Evolutionary conservation across 2,888 invertebrate species (phyloP).

Genomic region (Sarcophaga carnaria): DNA sequence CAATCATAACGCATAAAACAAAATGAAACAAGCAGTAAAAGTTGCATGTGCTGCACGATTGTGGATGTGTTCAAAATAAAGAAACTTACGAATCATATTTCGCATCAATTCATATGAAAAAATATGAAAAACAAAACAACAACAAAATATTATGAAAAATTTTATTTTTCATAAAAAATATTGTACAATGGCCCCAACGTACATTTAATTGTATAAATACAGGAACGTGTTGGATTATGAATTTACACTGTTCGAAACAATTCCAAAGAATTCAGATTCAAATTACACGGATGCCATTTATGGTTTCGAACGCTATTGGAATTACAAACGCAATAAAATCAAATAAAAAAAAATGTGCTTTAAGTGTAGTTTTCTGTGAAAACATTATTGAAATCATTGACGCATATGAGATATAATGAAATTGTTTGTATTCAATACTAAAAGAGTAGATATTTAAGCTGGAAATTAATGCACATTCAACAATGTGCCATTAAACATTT

Average conservation of each 20-base stretch:
- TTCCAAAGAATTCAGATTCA: too few species aligned
- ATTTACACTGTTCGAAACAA: background rate
- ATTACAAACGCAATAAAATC: too few species aligned
- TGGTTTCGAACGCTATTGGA: too few species aligned
- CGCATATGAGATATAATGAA: too few species aligned
- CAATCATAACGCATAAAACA: background rate
- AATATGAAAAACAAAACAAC: background rate
- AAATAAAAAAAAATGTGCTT: too few species aligned
- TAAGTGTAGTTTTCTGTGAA: too few species aligned
- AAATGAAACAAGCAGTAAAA: background rate
- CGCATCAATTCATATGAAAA: background rate
- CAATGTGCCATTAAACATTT: too few species aligned
- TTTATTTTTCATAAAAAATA: background rate
- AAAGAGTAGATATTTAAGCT: too few species aligned
- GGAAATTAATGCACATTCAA: too few species aligned
- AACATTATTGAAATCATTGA: too few species aligned
- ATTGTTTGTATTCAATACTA: too few species aligned
- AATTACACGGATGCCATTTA: too few species aligned
- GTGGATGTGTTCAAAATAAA: background rate
- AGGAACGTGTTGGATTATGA: background rate
- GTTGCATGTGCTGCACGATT: background rate
- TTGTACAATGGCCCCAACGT: background rate
- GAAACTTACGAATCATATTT: constrained; percentile 17
- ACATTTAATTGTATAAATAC: constrained; percentile 25
- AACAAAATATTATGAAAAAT: constrained; percentile 1